These are phyloP conservation scores for Heteromurus nitidus DNA, from an alignment of 2,888 invertebrate genomes.

Conservation along the genomic window DNA sequence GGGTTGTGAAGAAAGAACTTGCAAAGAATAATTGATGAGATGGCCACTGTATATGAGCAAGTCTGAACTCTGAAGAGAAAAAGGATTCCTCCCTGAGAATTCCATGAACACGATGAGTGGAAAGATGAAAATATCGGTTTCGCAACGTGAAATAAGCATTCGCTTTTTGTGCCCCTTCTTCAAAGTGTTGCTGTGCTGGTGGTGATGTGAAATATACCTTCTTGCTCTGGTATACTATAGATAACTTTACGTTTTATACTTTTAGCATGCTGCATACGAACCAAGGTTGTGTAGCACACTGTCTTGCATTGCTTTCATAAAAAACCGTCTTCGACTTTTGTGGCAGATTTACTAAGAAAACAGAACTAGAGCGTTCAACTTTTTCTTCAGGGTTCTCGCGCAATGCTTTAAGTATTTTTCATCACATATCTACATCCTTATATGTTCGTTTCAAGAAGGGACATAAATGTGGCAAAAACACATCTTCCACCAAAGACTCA, in stretches of 20 bases:
- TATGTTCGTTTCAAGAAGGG: background rate
- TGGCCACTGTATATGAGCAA: slow-evolving; percentile 25
- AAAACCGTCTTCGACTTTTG: background rate
- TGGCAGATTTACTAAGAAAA: slow-evolving; percentile 41
- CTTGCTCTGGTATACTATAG: too few species aligned
- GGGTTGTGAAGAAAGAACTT: slow-evolving; percentile 24
- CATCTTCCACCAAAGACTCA: too few species aligned
- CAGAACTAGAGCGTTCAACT: slow-evolving; percentile 31
- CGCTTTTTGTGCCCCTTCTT: background rate
- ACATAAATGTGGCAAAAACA: too few species aligned
- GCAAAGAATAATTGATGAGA: slow-evolving; percentile 54
- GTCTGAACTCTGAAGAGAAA: background rate
- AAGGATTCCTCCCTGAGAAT: too few species aligned
- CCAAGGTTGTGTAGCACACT: background rate
- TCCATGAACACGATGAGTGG: background rate
- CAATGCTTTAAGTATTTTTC: slow-evolving; percentile 9
- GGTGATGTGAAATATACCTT: too few species aligned
- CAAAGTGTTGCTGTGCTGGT: too few species aligned
- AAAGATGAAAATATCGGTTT: slow-evolving; percentile 42
- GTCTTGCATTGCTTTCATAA: background rate
- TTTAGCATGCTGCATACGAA: background rate
- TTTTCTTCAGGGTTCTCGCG: slow-evolving; percentile 28
- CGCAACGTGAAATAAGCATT: slow-evolving; percentile 29
- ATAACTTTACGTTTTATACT: background rate
- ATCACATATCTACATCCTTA: background rate